Percentiles rank a stretch among this genome's conserved stretches.
Conservation (phyloP, 2,888 invertebrate genomes). For the Tanypteryx hageni region DNA sequence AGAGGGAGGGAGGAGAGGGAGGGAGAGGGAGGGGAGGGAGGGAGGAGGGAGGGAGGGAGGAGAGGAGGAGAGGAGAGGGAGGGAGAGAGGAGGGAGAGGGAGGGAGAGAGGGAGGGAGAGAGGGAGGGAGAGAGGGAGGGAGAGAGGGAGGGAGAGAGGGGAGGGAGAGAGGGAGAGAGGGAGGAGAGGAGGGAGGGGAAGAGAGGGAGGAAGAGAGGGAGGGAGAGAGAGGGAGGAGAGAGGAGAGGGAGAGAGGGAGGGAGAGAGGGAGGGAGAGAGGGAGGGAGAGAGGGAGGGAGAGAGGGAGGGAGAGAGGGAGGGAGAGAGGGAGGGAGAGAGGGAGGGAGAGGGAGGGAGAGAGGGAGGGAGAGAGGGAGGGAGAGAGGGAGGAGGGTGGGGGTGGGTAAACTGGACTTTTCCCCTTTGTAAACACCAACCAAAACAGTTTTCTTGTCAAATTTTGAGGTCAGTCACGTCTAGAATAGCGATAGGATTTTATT, state of each 20-base stretch:
- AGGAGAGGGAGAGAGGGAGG: neutral
- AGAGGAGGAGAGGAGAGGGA: too few relatives aligned
- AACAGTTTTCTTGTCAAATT: too few relatives aligned
- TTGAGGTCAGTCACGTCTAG: too few relatives aligned
- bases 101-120: too few relatives aligned
- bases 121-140: too few relatives aligned
- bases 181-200: neutral
- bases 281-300: neutral
- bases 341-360: neutral
- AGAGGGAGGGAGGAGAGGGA: too few relatives aligned
- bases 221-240: neutral
- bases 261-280: neutral
- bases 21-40: too few relatives aligned
- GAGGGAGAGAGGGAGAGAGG: neutral
- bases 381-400: neutral
- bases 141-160: neutral
- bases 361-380: neutral
- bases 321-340: neutral
- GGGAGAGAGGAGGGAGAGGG: too few relatives aligned
- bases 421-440: too few relatives aligned
- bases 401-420: too few relatives aligned
- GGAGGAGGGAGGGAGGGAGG: too few relatives aligned
- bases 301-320: neutral
- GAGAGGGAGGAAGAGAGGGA: neutral
- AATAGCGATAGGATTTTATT: too few relatives aligned